A percentile compares a stretch with the other conserved stretches of the same genome.
These are phyloP conservation scores for Mizuhopecten yessoensis DNA, from an alignment of 1,140 invertebrate species.

Conservation along the genomic window DNA sequence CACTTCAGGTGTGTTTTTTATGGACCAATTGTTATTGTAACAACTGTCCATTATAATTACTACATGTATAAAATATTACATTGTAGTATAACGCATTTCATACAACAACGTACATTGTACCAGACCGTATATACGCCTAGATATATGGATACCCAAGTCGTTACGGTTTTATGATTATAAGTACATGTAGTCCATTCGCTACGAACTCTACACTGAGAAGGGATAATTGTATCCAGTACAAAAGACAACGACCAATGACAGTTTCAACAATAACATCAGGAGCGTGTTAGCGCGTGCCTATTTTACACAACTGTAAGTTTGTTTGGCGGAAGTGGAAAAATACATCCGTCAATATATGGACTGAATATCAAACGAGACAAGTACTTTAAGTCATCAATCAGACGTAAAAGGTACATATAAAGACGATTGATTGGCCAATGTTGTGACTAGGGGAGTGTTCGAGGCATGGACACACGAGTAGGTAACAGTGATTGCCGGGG, in stretches of 20 bases:
- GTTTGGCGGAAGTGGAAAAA: neutral
- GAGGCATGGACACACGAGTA: conserved; percentile 19
- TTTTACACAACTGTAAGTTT: neutral
- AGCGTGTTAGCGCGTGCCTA: neutral
- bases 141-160: neutral
- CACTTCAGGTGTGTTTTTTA: too few relatives aligned
- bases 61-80: too few relatives aligned
- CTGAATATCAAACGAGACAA: neutral
- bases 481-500: neutral
- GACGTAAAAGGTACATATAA: neutral
- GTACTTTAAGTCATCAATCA: neutral
- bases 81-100: too few relatives aligned
- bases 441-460: neutral
- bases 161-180: neutral
- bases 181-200: neutral
- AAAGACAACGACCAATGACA: neutral
- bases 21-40: too few relatives aligned
- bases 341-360: neutral
- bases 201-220: too few relatives aligned
- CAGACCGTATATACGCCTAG: neutral
- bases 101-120: too few relatives aligned
- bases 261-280: neutral
- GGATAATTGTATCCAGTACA: neutral
- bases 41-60: too few relatives aligned
- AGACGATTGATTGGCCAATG: neutral